Evolutionary conservation across 2,797 vertebrate genomes (phyloP), one percentile per base, ranked within the genome.

Genomic region (Enteromius mattozi): DNA sequence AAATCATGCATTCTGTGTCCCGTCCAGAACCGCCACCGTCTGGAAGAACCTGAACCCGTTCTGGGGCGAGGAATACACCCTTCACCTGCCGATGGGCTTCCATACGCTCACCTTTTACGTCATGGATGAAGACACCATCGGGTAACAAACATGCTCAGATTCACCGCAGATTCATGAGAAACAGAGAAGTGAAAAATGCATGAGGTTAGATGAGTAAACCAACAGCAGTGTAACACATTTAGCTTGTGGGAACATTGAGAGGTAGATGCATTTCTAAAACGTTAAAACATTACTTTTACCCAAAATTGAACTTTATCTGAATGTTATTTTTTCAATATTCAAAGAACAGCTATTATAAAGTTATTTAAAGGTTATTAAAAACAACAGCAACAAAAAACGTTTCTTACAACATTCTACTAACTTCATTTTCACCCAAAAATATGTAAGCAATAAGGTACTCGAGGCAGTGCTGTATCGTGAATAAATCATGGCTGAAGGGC

Each of bases 21-120:
- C 21, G 40, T 92, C 45, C 89, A 98, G 98, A 92, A 97, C 97
- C 0, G 96, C 97, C 1, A 98, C 96, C 0, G 93, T 98, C 51
- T 98, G 98, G 97, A 96, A 95, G 90, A 97, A 96, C 89, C 94
- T 97, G 68, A 97, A 95, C 82, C 97, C 97, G 5, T 98, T 98
- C 89, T 98, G 97, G 97, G 97, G 96, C 0, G 97, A 98, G 85
- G 97, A 98, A 86, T 97, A 96, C 92, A 98, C 95, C 0, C 91
- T 99, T 78, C 95, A 96, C 85, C 94, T 99, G 81, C 96, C 96
- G 0, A 93, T 89, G 71, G 96, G 96, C 9, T 98, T 98, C 92
- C 96, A 93, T 85, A 95, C 93, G 0, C 94, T 99, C 56, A 91
- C 96, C 7, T 91, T 98, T 88, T 97, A 96, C 0, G 94, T 99